Base-by-base conservation (phyloP, 2,113 vertebrate species). In the Sander vitreus region DNA sequence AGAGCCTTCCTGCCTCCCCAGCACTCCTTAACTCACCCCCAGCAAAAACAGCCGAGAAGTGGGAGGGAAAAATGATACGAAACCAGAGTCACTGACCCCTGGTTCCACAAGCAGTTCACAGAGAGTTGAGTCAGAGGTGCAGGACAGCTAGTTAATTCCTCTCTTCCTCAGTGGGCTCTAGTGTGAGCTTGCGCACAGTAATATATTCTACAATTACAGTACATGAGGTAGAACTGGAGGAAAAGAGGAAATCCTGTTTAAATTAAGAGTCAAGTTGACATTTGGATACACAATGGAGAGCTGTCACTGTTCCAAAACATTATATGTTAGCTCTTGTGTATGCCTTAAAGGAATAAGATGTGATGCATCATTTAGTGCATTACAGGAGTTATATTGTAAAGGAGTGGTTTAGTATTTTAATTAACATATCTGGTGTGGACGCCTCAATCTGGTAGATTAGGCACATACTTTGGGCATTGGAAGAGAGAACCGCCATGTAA, bases 71-170 rank as follows among this genome's bases (percentile, higher is more conserved):
- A 72, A 72, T 82, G 54, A 89, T 89, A 90, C 73, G 78, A 91
- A 84, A 84, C 76, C 75, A 57, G 77, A 86, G 84, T 83, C 69
- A 45, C 85, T 91, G 90, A 92, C 91, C 92, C 67, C 77, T 88
- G 78, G 54, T 85, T 89, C 89, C 76, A 90, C 57, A 21, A 14
- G 79, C 84, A 47, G 89, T 88, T 93, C 92, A 92, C 63, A 0
- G 50, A 90, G 90, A 93, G 92, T 92, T 94, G 85, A 94, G 85
- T 85, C 79, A 87, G 86, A 85, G 85, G 59, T 80, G 84, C 67
- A 36, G 67, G 84, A 80, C 80, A 55, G 67, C 65, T 55, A 66
- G 64, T 70, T 85, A 86, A 87, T 76, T 78, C 80, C 75, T 65
- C 64, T 76, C 70, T 84, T 84, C 80, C 88, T 91, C 65, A 80